Conservation (phyloP, 1,140 invertebrate genomes). For the Tetragnatha versicolor region DNA sequence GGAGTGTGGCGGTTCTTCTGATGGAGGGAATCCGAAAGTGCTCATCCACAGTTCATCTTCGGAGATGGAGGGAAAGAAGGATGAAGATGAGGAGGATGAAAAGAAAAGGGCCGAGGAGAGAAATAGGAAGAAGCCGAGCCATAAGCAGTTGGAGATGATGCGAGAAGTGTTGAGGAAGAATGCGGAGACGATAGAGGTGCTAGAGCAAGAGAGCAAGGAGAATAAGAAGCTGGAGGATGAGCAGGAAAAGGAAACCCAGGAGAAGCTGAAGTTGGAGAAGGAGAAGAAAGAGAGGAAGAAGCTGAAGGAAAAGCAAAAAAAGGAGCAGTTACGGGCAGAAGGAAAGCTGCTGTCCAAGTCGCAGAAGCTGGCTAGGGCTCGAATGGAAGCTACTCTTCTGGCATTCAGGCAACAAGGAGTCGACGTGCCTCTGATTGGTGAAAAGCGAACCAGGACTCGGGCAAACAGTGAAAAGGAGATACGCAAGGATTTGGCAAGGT, state of each 20-base stretch:
- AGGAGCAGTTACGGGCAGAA: conserved; percentile 90
- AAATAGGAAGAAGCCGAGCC: conserved; percentile 23
- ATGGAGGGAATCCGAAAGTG: background rate
- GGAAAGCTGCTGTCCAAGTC: conserved; percentile 83
- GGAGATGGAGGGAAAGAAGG: background rate
- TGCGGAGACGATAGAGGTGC: conserved; percentile 81
- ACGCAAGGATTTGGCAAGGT: conserved; percentile 44
- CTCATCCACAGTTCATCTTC: conserved; percentile 6
- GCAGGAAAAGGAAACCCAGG: conserved; percentile 59
- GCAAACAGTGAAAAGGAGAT: conserved; percentile 47
- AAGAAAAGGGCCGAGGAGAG: background rate
- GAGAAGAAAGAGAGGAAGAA: conserved; percentile 78
- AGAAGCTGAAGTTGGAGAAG: conserved; percentile 76
- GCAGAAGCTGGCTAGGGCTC: conserved; percentile 71
- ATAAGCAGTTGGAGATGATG: conserved; percentile 30
- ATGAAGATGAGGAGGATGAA: background rate
- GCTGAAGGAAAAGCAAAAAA: conserved; percentile 92
- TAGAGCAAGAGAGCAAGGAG: conserved; percentile 75
- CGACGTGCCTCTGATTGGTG: conserved; percentile 72
- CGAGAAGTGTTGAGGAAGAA: conserved; percentile 58
- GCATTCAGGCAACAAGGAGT: conserved; percentile 83
- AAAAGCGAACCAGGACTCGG: conserved; percentile 50
- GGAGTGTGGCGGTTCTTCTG: background rate
- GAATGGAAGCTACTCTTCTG: conserved; percentile 84
- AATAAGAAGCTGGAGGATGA: conserved; percentile 76